Conservation (phyloP, 92 coral and sea anemone genomes). For the Zoanthus sansibaricus region DNA sequence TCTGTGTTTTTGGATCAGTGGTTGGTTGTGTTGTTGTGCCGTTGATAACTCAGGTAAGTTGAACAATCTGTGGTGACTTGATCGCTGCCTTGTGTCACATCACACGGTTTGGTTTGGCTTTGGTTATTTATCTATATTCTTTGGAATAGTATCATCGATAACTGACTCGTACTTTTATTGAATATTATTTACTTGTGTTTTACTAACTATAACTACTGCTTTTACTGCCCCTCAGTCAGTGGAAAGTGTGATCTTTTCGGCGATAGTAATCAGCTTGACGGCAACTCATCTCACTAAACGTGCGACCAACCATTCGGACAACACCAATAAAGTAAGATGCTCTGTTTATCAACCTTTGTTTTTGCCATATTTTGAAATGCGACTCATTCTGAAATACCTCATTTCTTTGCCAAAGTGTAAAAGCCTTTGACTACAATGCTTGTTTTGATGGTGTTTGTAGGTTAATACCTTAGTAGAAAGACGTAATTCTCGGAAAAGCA, state of each 20-base stretch:
- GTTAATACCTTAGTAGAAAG: constrained; percentile 37
- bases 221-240: constrained; percentile 78
- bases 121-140: constrained; percentile 1
- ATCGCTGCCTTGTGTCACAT: constrained; percentile 29
- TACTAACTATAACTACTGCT: not conserved
- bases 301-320: constrained; percentile 87
- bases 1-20: constrained; percentile 99
- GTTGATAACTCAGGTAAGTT: constrained; percentile 93
- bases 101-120: constrained; percentile 1
- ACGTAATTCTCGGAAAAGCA: constrained; percentile 40
- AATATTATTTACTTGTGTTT: constrained; percentile 4
- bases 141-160: constrained; percentile 27
- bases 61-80: not conserved
- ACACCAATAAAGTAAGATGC: constrained; percentile 79
- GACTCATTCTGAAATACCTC: not conserved
- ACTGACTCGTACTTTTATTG: constrained; percentile 17
- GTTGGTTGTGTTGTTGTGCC: constrained; percentile 99
- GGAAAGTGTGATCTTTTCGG: constrained; percentile 98
- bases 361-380: not conserved
- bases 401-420: not conserved
- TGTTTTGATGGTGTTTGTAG: constrained; percentile 37
- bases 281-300: constrained; percentile 99
- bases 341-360: constrained; percentile 1
- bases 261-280: constrained; percentile 96
- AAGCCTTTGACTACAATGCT: not conserved